Evolutionary conservation across 1,140 invertebrate species (phyloP).

Genomic region (Musca vetustissima): DNA sequence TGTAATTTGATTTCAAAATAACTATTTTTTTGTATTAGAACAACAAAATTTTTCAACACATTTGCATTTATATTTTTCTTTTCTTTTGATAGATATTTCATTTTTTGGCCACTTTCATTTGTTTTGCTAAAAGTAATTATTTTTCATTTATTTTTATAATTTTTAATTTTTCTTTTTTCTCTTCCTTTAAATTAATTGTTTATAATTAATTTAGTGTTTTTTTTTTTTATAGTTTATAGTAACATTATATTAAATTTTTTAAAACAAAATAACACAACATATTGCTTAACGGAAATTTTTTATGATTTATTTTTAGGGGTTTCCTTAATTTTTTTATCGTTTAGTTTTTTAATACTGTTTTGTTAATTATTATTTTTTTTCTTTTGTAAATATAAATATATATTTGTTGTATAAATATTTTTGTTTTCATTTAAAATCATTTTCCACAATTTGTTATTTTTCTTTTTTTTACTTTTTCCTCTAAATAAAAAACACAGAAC

Average conservation of each 20-base stretch:
- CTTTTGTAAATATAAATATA: background rate
- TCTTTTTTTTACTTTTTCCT: background rate
- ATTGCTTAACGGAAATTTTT: slow-evolving; percentile 21
- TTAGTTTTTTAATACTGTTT: slow-evolving; percentile 17
- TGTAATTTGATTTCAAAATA: slow-evolving; percentile 7
- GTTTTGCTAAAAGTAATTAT: background rate
- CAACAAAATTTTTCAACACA: slow-evolving; percentile 17
- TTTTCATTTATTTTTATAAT: background rate
- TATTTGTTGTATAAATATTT: background rate
- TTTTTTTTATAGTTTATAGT: slow-evolving; percentile 1
- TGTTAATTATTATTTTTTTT: background rate
- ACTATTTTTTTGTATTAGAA: slow-evolving; percentile 6
- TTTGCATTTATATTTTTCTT: too few species aligned
- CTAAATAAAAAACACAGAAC: background rate
- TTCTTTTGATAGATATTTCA: background rate
- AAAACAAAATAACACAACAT: slow-evolving; percentile 21
- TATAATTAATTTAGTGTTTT: slow-evolving; percentile 1
- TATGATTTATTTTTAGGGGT: background rate
- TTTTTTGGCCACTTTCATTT: background rate
- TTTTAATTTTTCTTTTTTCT: background rate
- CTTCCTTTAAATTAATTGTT: background rate
- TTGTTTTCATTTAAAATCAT: background rate
- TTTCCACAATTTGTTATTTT: background rate
- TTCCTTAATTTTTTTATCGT: background rate
- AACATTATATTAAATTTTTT: background rate